Percentiles rank a stretch among this genome's conserved stretches.
phyloP scores from a whole-genome alignment of 2,797 vertebrate species.

The Steatocranus sp. region DNA sequence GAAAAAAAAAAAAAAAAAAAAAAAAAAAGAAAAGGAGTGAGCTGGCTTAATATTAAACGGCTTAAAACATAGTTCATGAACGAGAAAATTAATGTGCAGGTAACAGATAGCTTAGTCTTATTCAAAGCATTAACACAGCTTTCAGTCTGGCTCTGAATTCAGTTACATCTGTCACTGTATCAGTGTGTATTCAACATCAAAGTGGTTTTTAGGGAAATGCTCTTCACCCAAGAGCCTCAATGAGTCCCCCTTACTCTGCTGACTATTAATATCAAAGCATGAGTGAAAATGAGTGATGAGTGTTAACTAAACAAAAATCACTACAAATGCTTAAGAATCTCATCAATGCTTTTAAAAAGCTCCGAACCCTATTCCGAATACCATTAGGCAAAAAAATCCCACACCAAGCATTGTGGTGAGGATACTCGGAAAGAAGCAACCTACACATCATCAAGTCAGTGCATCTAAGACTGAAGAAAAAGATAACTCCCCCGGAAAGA shows the following conservation, averaged over 20 bases:
- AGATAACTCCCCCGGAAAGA: constrained; percentile 26
- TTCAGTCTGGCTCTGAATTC: not conserved
- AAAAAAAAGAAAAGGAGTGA: not conserved
- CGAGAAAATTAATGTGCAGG: not conserved
- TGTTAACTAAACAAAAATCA: not conserved
- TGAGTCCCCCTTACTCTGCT: not conserved
- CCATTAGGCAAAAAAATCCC: not conserved
- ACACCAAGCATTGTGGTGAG: constrained; percentile 11
- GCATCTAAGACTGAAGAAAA: constrained; percentile 13
- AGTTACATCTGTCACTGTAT: not conserved
- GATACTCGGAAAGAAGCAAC: constrained; percentile 2
- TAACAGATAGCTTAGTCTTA: not conserved
- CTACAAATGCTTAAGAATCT: not conserved
- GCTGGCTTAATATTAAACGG: not conserved
- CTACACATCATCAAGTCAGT: constrained; percentile 19
- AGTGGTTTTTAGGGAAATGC: not conserved
- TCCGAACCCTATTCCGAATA: not conserved
- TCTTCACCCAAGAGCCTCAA: not conserved
- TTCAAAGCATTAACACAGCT: not conserved
- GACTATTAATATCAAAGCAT: not conserved
- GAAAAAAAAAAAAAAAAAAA: not conserved
- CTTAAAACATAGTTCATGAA: not conserved
- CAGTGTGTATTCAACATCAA: not conserved
- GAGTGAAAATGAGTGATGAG: not conserved
- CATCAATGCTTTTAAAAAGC: not conserved